Evolutionary conservation across 2,888 invertebrate species (phyloP).

Genomic region (Hypercompe scribonia): DNA sequence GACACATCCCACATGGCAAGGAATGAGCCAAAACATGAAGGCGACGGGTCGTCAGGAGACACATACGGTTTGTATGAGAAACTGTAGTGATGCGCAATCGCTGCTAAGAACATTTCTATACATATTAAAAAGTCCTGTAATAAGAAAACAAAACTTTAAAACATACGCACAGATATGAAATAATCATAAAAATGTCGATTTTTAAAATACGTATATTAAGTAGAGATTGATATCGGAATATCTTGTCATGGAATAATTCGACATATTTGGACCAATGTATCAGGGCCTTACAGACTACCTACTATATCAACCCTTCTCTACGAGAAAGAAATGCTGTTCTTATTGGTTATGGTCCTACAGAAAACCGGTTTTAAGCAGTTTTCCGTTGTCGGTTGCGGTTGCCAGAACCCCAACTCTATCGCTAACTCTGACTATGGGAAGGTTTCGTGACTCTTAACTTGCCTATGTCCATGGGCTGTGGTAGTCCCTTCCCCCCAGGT

Average conservation of each 20-base stretch:
- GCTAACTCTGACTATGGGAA: too few relatives aligned
- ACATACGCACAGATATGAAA: background rate
- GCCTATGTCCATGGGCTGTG: too few relatives aligned
- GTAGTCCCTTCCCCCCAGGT: too few relatives aligned
- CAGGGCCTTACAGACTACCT: background rate
- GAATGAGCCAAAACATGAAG: constrained; percentile 92
- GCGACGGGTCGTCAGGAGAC: constrained; percentile 83
- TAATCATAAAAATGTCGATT: background rate
- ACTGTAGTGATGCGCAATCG: constrained; percentile 97
- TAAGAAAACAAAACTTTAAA: constrained; percentile 5
- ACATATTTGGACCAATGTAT: background rate
- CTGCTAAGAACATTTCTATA: constrained; percentile 99
- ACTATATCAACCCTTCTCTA: too few relatives aligned
- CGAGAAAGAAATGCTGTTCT: too few relatives aligned
- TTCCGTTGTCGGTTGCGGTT: too few relatives aligned
- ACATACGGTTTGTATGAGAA: constrained; percentile 96
- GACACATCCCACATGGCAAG: constrained; percentile 98
- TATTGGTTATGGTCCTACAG: too few relatives aligned
- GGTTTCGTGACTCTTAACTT: too few relatives aligned
- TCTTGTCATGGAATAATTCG: background rate
- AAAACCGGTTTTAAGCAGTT: background rate
- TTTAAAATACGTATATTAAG: background rate
- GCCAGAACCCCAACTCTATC: too few relatives aligned
- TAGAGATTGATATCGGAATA: background rate
- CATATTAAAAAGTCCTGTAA: constrained; percentile 97